Evolutionary conservation across 2,113 vertebrate genomes (phyloP).

Genomic region (Colaptes auratus): DNA sequence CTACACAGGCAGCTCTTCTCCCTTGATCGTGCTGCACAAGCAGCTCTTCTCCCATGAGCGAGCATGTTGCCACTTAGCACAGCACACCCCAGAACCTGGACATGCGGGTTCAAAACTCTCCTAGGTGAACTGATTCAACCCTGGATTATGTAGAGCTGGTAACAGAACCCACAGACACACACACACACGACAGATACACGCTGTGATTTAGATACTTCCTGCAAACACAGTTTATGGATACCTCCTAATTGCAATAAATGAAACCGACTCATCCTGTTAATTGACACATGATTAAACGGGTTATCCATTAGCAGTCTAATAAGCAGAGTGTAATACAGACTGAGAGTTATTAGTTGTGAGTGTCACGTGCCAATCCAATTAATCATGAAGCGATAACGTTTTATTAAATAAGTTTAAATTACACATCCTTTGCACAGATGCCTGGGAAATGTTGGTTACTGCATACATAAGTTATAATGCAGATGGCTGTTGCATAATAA

Average conservation of each 20-base stretch:
- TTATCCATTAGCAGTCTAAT: constrained; percentile 60
- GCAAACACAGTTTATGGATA: constrained; percentile 28
- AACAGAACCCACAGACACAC: background rate
- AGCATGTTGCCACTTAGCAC: rapidly evolving
- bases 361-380: constrained; percentile 34
- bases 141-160: background rate
- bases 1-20: background rate
- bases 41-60: background rate
- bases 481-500: background rate
- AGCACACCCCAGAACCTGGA: background rate
- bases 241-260: constrained; percentile 57
- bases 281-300: constrained; percentile 54
- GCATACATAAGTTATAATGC: background rate
- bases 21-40: background rate
- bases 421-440: constrained; percentile 19
- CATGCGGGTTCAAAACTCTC: background rate
- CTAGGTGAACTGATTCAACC: background rate
- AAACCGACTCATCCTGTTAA: constrained; percentile 63
- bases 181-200: background rate
- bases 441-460: constrained; percentile 37
- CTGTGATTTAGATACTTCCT: constrained; percentile 46
- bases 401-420: constrained; percentile 44
- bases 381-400: constrained; percentile 32
- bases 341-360: constrained; percentile 36
- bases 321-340: background rate